Conservation (phyloP, 2,888 invertebrate species). For the Leucophenga montana region DNA sequence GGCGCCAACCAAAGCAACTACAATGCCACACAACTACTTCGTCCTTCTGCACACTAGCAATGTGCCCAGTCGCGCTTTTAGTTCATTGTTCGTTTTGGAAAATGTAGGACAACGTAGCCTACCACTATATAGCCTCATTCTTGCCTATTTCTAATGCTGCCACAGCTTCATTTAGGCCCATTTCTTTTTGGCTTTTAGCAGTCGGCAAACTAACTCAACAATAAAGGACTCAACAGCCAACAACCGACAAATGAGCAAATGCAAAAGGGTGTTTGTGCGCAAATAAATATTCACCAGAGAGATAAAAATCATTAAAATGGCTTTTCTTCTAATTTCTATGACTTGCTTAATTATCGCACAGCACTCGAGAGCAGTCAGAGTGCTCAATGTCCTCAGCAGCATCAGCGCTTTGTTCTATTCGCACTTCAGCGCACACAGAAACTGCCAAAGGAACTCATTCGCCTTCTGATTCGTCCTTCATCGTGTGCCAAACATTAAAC, state of each 20-base stretch:
- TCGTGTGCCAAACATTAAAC: conserved; percentile 48
- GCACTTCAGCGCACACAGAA: background rate
- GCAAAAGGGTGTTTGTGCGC: conserved; percentile 49
- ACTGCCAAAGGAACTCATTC: conserved; percentile 37
- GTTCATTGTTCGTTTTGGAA: conserved; percentile 19
- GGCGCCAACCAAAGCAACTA: background rate
- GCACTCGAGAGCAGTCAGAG: conserved; percentile 25
- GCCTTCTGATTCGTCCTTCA: background rate
- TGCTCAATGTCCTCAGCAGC: conserved; percentile 40
- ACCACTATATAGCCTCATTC: background rate
- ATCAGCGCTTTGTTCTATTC: background rate
- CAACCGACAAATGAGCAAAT: background rate
- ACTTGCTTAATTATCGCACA: conserved; percentile 67
- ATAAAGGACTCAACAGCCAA: background rate
- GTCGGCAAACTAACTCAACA: background rate
- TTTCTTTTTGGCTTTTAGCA: background rate
- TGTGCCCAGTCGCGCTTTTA: background rate
- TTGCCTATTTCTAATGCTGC: background rate
- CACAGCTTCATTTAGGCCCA: background rate
- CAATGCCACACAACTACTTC: no score
- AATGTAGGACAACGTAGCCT: conserved; percentile 25
- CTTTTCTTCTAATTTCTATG: conserved; percentile 65
- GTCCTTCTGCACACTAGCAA: background rate
- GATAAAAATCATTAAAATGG: conserved; percentile 67
- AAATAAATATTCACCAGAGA: conserved; percentile 27